Percentiles rank a stretch among this genome's conserved stretches.
Conservation (phyloP, 2,113 vertebrate species). For the Clarias magur region DNA sequence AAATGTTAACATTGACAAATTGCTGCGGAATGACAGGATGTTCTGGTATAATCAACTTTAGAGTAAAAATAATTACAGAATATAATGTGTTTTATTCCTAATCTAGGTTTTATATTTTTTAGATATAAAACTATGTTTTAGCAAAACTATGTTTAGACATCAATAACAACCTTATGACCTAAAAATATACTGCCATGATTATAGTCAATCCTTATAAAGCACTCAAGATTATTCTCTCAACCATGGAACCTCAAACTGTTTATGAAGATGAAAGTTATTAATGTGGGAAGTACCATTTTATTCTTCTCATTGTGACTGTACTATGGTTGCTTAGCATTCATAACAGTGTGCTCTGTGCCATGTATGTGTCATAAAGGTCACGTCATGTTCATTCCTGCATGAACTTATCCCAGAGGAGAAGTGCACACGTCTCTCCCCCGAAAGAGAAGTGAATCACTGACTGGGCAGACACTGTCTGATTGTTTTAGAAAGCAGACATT, state of each 20-base stretch:
- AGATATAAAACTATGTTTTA: not conserved
- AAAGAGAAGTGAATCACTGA: constrained; percentile 11
- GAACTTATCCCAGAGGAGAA: not conserved
- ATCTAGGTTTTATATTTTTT: not conserved
- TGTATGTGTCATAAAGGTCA: constrained; percentile 11
- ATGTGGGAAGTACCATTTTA: constrained; percentile 26
- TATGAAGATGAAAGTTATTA: constrained; percentile 10
- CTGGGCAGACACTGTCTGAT: not conserved
- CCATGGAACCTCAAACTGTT: constrained; percentile 11
- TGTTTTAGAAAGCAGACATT: not conserved
- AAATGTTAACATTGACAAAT: not conserved
- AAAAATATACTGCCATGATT: not conserved
- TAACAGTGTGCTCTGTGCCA: not conserved
- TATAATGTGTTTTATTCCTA: not conserved
- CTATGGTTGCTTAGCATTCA: constrained; percentile 27
- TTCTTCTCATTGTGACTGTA: constrained; percentile 29
- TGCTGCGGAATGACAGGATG: not conserved
- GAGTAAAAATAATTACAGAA: not conserved
- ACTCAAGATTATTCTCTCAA: not conserved
- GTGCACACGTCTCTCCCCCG: not conserved
- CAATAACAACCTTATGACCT: not conserved
- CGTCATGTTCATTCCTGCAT: not conserved
- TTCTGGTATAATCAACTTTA: not conserved
- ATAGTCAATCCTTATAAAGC: not conserved
- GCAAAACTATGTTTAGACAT: too few relatives aligned